Evolutionary conservation across 30 jellyfish, hydroid and myxozoan genomes (phyloP), one percentile per base, ranked within the genome.

Genomic region (Pelagia noctiluca): DNA sequence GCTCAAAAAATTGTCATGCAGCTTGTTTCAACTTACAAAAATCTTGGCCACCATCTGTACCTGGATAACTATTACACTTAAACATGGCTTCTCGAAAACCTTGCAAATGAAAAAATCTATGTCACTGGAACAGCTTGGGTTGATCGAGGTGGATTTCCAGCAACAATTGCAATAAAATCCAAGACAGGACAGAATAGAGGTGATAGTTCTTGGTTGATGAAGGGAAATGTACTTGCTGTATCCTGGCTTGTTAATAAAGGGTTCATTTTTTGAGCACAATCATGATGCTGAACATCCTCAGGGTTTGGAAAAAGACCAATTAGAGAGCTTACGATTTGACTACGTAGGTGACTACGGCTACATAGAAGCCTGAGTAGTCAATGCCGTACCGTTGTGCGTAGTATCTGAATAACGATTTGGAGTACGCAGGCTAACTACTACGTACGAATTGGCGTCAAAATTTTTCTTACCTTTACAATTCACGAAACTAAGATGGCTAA

Each of bases 11-110:
- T 75, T 16, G 75, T 50, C 28, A 29, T 24, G 57, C 28, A 52
- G 50, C 87, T 75, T 23, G 48, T 38, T 8, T 28, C 28, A 48
- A 16, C 28, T 0, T 75, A 33, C 37, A 18, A 13, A 18, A 33
- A 52, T 52, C 52, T 12, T 11, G 52, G 81, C 5, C 87, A 75
- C 32, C 75, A 33, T 1, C 54, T 75, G 23, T 78, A 53, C 68
- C 24, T 72, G 32, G 89, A 78, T 3, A 78, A 78, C 48, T 78
- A 54, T 34, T 78, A 78, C 84, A 78, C 86, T 32, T 23, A 36
- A 21, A 68, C 85, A 21, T 34, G 87, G 75, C 80, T 75, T 34
- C 75, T 52, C 22, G 26, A 48, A 25, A 30, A n/a, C 26, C 38
- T 62, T 18, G 36, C 5, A 82, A 35, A 78, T 19, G 57, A 78